A percentile compares a stretch with the other conserved stretches of the same genome.
Evolutionary conservation across 2,797 vertebrate genomes (phyloP).

Genomic region (Benthosema pterotum): DNA sequence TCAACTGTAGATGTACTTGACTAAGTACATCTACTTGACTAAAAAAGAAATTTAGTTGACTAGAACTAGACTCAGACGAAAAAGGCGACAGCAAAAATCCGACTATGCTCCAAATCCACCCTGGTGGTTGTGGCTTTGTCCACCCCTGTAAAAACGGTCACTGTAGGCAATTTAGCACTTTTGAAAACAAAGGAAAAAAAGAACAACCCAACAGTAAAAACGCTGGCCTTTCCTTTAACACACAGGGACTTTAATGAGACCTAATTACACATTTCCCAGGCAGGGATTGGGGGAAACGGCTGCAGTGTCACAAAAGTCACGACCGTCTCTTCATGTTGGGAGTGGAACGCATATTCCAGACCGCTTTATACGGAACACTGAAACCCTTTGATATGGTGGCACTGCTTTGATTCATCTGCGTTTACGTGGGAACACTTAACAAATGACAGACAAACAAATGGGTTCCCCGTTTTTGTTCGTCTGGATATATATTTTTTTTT

Average conservation of each 20-base stretch:
- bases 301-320: conserved; percentile 35
- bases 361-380: conserved; percentile 34
- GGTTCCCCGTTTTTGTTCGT: neutral
- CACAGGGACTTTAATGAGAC: conserved; percentile 9
- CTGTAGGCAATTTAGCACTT: conserved; percentile 5
- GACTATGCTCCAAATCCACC: too few relatives aligned
- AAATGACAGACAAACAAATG: conserved; percentile 6
- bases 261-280: conserved; percentile 21
- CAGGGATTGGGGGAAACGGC: conserved; percentile 16
- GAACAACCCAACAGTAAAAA: neutral
- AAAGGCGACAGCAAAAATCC: too few relatives aligned
- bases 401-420: conserved; percentile 42
- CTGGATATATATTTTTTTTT: neutral
- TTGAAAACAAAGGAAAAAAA: conserved; percentile 50
- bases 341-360: conserved; percentile 16
- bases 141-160: too few relatives aligned
- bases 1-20: too few relatives aligned
- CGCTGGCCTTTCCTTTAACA: neutral
- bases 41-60: too few relatives aligned
- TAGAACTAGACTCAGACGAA: too few relatives aligned
- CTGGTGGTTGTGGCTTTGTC: too few relatives aligned
- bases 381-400: conserved; percentile 41
- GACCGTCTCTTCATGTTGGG: conserved; percentile 26
- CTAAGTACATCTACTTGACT: too few relatives aligned
- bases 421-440: conserved; percentile 30